phyloP scores from a whole-genome alignment of 2,888 invertebrate genomes.

The Cryptophagus acutangulus region DNA sequence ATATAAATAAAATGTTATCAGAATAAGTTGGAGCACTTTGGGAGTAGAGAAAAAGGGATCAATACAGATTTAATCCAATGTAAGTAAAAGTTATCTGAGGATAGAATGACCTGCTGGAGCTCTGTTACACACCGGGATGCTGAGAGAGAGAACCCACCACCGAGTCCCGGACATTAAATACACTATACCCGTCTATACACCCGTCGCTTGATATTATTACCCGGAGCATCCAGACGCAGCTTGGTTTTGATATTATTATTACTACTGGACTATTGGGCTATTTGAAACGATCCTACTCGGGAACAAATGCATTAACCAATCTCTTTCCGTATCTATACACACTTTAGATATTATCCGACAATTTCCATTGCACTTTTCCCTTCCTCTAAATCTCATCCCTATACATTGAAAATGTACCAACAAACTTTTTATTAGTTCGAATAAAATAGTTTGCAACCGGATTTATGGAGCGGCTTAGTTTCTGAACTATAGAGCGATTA shows the following conservation, averaged over 20 bases:
- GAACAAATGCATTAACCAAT: constrained; percentile 15
- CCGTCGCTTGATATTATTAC: constrained; percentile 26
- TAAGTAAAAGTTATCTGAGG: constrained; percentile 29
- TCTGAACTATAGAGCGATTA: too few species aligned
- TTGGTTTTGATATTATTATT: constrained; percentile 21
- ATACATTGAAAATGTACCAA: too few species aligned
- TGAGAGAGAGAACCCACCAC: constrained; percentile 15
- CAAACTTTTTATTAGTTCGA: too few species aligned
- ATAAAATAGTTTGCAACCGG: too few species aligned
- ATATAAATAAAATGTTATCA: constrained; percentile 21
- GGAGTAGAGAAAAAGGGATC: constrained; percentile 24
- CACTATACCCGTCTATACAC: too few species aligned
- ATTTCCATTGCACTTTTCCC: too few species aligned
- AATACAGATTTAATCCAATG: constrained; percentile 31
- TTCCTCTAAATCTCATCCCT: too few species aligned
- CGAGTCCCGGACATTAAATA: constrained; percentile 20
- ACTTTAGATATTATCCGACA: constrained; percentile 15
- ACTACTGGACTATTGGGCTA: constrained; percentile 9
- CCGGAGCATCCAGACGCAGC: constrained; percentile 23
- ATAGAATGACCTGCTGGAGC: constrained; percentile 24
- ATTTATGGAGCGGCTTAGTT: too few species aligned
- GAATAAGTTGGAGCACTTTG: constrained; percentile 22
- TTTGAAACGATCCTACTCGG: constrained; percentile 6
- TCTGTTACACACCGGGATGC: constrained; percentile 18
- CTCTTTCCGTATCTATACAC: too few species aligned